A percentile compares a stretch with the other conserved stretches of the same genome.
These are phyloP conservation scores for Pimephales promelas DNA, from an alignment of 2,113 vertebrate genomes.

Conservation along the genomic window DNA sequence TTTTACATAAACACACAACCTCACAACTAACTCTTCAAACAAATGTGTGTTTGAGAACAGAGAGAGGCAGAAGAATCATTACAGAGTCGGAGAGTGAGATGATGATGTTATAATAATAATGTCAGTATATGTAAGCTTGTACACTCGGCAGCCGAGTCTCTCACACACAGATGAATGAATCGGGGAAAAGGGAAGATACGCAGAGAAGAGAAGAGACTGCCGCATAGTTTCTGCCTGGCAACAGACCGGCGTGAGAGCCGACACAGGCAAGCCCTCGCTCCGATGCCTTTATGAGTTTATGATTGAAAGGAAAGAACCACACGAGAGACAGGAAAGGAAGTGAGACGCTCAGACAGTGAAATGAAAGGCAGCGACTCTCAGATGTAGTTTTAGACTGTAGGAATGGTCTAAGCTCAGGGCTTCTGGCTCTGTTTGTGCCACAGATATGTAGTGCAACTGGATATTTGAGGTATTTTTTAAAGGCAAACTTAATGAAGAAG, in stretches of 20 bases:
- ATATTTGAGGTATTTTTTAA: too few relatives aligned
- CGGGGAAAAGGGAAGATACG: neutral
- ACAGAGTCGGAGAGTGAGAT: neutral
- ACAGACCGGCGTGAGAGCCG: constrained; percentile 62
- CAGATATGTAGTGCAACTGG: too few relatives aligned
- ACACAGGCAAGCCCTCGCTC: neutral
- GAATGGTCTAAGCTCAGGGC: neutral
- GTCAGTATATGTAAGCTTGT: neutral
- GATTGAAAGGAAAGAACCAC: constrained; percentile 1
- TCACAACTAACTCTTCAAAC: neutral
- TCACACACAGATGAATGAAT: neutral
- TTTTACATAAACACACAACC: neutral
- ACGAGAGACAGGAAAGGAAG: neutral
- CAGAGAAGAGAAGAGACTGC: constrained; percentile 50
- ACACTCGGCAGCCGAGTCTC: neutral
- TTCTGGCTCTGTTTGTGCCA: too few relatives aligned
- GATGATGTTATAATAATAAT: neutral
- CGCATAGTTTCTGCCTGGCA: constrained; percentile 79
- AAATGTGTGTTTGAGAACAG: neutral
- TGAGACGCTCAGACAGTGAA: neutral
- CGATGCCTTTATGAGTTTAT: constrained; percentile 25
- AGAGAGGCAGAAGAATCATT: neutral
- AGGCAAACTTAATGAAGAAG: too few relatives aligned
- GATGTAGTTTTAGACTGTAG: neutral
- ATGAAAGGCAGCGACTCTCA: neutral